Evolutionary conservation across 2,888 invertebrate genomes (phyloP), one percentile per base, ranked within the genome.

Genomic region (Kuschelorhynchus macadamiae): DNA sequence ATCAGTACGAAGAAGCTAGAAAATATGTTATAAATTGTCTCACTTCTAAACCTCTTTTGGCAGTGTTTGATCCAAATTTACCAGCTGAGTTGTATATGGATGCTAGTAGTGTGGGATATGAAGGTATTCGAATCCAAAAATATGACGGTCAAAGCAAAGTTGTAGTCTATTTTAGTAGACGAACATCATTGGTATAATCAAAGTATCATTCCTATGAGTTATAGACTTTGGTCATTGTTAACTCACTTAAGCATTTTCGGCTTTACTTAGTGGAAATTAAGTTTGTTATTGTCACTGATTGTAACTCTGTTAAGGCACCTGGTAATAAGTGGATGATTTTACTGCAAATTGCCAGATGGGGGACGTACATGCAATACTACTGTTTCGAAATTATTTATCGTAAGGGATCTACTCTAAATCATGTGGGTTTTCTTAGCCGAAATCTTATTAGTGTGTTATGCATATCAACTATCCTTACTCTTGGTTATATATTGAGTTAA

Each of bases 211-310:
- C n/a, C n/a, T n/a, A n/a, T n/a, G n/a, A n/a, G n/a, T n/a, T n/a
- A n/a, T n/a, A n/a, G n/a, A n/a, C n/a, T n/a, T n/a, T 81, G 56
- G 81, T 80, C 0, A 70, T 80, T 0, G 71, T 80, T 0, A 77
- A 72, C 39, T 73, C 74, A 0, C 25, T 79, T 0, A 42, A 70
- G 20, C 65, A 76, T 57, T 77, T 79, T 62, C 72, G 76, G 7
- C 69, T 70, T 5, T 78, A 77, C 47, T 39, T 79, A 0, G 57
- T 74, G 11, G 76, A 75, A 1, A 62, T 70, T 3, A 59, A 49
- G 0, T 77, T 79, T 41, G 71, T 53, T 1, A 69, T 79, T 5
- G 63, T 75, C 0, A 78, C 76, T 0, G 82, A 83, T 47, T 81
- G 79, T 42, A 75, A 76, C 36, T 71, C 78, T 0, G 39, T 80